phyloP scores from a whole-genome alignment of 1,140 invertebrate genomes.

The Pseudobourletiella spinata region DNA sequence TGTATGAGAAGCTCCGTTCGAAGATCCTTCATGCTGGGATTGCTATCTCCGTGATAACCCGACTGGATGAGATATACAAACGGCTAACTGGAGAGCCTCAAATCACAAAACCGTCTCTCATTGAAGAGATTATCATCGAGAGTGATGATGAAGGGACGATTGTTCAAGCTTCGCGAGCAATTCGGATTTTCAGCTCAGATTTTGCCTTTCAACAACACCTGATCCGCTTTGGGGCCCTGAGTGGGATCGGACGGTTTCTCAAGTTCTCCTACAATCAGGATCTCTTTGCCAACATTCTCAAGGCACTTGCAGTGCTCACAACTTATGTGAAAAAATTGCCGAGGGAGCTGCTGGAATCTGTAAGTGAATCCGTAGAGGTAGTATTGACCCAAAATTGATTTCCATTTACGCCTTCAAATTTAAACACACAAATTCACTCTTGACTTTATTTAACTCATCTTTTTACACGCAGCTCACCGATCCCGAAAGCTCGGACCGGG shows the following conservation, averaged over 20 bases:
- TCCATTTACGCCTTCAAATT: too few relatives aligned
- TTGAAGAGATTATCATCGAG: slow-evolving; percentile 4
- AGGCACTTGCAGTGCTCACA: neutral
- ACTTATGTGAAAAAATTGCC: neutral
- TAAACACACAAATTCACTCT: too few relatives aligned
- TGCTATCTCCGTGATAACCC: neutral
- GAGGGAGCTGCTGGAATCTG: neutral
- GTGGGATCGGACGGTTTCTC: neutral
- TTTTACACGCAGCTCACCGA: neutral
- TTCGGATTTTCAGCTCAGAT: neutral
- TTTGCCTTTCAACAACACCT: neutral
- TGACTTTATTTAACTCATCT: too few relatives aligned
- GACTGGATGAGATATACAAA: neutral
- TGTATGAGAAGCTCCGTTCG: neutral
- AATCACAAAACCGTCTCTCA: neutral
- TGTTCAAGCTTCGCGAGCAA: neutral
- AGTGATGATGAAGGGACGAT: slow-evolving; percentile 1
- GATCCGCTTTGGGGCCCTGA: neutral
- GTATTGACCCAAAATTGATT: too few relatives aligned
- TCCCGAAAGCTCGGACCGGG: neutral
- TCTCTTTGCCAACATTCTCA: slow-evolving; percentile 2
- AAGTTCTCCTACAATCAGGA: slow-evolving; percentile 1
- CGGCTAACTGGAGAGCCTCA: neutral
- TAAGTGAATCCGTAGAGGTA: too few relatives aligned
- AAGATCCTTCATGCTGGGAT: neutral